Conservation (phyloP, 2,113 vertebrate genomes). For the Bettongia penicillata region DNA sequence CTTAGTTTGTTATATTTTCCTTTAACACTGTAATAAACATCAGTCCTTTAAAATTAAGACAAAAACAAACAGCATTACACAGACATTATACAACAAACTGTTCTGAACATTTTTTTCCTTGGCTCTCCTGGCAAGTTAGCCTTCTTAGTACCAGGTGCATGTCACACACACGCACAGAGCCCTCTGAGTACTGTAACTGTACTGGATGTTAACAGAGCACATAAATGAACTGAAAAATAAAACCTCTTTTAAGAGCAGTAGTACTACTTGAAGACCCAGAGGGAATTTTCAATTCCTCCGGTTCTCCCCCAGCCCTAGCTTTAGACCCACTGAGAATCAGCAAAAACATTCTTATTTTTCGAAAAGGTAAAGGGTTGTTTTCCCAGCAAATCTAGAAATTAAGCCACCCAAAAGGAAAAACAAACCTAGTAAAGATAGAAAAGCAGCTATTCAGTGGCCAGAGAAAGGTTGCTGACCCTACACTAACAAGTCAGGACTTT, state of each 20-base stretch:
- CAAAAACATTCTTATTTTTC: not conserved
- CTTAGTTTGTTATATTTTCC: constrained; percentile 65
- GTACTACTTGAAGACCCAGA: constrained; percentile 46
- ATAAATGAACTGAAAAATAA: constrained; percentile 31
- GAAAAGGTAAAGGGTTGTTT: constrained; percentile 39
- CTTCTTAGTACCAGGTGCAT: not conserved
- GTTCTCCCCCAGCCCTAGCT: constrained; percentile 9
- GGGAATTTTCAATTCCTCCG: constrained; percentile 9
- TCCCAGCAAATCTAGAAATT: constrained; percentile 53
- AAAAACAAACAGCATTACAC: constrained; percentile 68
- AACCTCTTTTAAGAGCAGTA: constrained; percentile 60
- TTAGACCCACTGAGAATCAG: not conserved
- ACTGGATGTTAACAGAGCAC: constrained; percentile 45
- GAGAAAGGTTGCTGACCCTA: not conserved
- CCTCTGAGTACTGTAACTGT: not conserved
- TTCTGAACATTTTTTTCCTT: constrained; percentile 35
- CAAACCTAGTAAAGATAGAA: not conserved
- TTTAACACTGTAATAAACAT: constrained; percentile 71
- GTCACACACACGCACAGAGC: not conserved
- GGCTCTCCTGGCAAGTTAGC: constrained; percentile 1
- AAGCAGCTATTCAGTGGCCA: constrained; percentile 41
- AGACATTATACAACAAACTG: constrained; percentile 53
- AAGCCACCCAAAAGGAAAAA: constrained; percentile 38
- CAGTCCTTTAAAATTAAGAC: constrained; percentile 59
- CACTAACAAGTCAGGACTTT: not conserved